phyloP scores from a whole-genome alignment of 2,113 vertebrate genomes.

The Prionailurus bengalensis region DNA sequence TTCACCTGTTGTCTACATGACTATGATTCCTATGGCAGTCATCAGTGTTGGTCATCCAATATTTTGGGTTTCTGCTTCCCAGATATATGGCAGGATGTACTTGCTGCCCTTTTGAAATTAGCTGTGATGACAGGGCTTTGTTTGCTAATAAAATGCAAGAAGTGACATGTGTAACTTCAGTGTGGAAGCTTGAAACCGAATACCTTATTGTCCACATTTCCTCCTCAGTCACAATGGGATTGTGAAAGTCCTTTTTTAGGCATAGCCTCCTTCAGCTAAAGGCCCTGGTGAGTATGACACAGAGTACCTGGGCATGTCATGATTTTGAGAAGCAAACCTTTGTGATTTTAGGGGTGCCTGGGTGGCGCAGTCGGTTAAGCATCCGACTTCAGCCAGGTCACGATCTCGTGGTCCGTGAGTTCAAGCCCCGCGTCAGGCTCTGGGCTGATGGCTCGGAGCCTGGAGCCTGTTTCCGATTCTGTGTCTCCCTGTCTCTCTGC shows the following conservation, averaged over 20 bases:
- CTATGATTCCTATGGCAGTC: background rate
- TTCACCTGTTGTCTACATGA: background rate
- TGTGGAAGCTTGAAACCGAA: background rate
- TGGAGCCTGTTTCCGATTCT: no score
- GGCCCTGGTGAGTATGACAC: no score
- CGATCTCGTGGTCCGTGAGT: no score
- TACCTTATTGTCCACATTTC: background rate
- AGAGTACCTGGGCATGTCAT: background rate
- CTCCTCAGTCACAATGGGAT: background rate
- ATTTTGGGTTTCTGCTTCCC: background rate
- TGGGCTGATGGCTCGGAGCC: no score
- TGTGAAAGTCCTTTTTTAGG: background rate
- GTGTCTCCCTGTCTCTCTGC: no score
- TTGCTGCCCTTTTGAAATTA: background rate
- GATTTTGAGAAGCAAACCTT: background rate
- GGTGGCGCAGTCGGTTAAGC: no score
- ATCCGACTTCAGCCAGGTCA: no score
- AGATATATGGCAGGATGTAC: background rate
- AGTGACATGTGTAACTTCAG: background rate
- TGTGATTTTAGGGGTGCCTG: background rate
- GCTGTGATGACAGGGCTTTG: background rate
- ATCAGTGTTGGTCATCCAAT: background rate
- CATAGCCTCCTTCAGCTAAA: background rate
- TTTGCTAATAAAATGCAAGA: background rate
- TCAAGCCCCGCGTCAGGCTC: no score